Evolutionary conservation across 2,797 vertebrate species (phyloP).

Genomic region (Oophaga sylvatica): DNA sequence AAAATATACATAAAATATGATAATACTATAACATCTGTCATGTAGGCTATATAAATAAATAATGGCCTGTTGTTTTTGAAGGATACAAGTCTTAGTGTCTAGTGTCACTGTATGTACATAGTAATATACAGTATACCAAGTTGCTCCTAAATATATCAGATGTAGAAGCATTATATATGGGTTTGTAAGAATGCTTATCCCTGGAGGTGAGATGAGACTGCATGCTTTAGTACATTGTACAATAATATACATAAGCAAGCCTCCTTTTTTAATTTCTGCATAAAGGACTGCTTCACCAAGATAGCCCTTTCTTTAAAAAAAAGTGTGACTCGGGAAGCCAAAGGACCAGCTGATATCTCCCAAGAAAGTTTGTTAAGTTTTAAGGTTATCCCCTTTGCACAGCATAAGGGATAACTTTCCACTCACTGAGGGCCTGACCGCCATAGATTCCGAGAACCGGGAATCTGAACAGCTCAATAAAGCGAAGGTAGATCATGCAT

Average conservation of each 20-base stretch:
- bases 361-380: background rate
- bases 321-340: too few relatives aligned
- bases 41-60: background rate
- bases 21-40: background rate
- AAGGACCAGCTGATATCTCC: too few relatives aligned
- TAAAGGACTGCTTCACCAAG: too few relatives aligned
- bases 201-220: background rate
- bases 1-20: background rate
- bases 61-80: background rate
- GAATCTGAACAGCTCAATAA: too few relatives aligned
- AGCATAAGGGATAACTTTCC: too few relatives aligned
- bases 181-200: background rate
- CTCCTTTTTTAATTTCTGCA: too few relatives aligned
- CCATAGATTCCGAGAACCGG: too few relatives aligned
- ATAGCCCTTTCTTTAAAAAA: too few relatives aligned
- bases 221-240: background rate
- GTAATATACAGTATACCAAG: background rate
- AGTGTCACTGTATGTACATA: too few relatives aligned
- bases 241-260: too few relatives aligned
- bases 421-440: too few relatives aligned
- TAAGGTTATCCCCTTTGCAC: background rate
- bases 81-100: background rate
- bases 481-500: too few relatives aligned
- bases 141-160: background rate
- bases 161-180: background rate